These are phyloP conservation scores for Xiphorhynchus erythropygius DNA, from an alignment of 2,797 vertebrate species.

Conservation along the genomic window DNA sequence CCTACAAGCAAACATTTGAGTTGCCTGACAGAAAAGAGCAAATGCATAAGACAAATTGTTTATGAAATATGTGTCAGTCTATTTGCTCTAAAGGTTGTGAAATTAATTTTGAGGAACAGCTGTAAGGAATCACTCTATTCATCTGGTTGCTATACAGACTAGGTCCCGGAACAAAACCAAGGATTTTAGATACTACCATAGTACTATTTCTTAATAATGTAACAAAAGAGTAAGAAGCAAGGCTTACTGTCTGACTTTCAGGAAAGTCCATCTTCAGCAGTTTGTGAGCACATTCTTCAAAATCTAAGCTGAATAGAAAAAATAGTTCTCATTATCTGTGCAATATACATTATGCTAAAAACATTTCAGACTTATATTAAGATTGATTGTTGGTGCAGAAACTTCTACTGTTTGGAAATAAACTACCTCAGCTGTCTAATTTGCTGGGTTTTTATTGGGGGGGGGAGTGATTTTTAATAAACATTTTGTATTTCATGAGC, in stretches of 20 bases:
- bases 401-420: background rate
- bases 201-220: background rate
- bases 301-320: slow-evolving; percentile 89
- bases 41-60: background rate
- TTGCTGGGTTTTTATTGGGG: background rate
- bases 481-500: background rate
- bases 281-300: slow-evolving; percentile 98
- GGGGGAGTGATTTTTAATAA: background rate
- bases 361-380: background rate
- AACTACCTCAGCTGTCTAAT: background rate
- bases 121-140: background rate
- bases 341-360: background rate
- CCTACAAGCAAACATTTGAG: background rate
- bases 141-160: background rate
- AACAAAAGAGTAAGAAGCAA: background rate
- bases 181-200: background rate
- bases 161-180: accelerated
- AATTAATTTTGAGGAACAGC: background rate
- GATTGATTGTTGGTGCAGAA: background rate
- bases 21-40: background rate
- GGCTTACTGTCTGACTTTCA: slow-evolving; percentile 90
- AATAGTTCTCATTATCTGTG: background rate
- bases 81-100: background rate
- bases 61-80: background rate
- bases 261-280: slow-evolving; percentile 98